Percentiles rank a stretch among this genome's conserved stretches.
These are phyloP conservation scores for Cartodere bifasciata DNA, from an alignment of 2,888 invertebrate species.

Conservation along the genomic window DNA sequence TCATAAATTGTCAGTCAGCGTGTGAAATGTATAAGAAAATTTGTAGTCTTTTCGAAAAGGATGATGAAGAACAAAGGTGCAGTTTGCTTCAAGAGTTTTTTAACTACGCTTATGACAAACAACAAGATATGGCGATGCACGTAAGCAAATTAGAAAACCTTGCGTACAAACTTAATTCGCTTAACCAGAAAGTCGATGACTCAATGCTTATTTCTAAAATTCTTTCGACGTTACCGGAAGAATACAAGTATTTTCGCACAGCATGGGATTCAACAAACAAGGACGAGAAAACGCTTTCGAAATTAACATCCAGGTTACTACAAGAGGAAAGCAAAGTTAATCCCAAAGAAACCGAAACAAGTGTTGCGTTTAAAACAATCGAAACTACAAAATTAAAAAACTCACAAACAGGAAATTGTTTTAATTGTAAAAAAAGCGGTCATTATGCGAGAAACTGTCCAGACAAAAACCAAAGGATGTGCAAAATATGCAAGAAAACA, in stretches of 20 bases:
- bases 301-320: constrained; percentile 9
- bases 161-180: constrained; percentile 6
- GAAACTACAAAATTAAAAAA: too few relatives aligned
- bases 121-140: constrained; percentile 6
- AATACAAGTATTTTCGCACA: constrained; percentile 10
- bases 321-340: constrained; percentile 7
- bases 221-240: constrained; percentile 7
- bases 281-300: constrained; percentile 9
- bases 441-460: too few relatives aligned
- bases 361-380: constrained; percentile 1
- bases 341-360: background rate
- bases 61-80: too few relatives aligned
- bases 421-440: too few relatives aligned
- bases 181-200: constrained; percentile 11
- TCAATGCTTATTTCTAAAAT: constrained; percentile 13
- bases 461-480: too few relatives aligned
- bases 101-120: too few relatives aligned
- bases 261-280: constrained; percentile 13
- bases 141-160: constrained; percentile 8
- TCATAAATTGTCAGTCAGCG: too few relatives aligned
- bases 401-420: too few relatives aligned
- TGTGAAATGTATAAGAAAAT: too few relatives aligned
- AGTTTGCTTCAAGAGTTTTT: too few relatives aligned
- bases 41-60: too few relatives aligned
- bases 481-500: constrained; percentile 2